Evolutionary conservation across 2,113 vertebrate genomes (phyloP).

Genomic region (Zosterops lateralis): DNA sequence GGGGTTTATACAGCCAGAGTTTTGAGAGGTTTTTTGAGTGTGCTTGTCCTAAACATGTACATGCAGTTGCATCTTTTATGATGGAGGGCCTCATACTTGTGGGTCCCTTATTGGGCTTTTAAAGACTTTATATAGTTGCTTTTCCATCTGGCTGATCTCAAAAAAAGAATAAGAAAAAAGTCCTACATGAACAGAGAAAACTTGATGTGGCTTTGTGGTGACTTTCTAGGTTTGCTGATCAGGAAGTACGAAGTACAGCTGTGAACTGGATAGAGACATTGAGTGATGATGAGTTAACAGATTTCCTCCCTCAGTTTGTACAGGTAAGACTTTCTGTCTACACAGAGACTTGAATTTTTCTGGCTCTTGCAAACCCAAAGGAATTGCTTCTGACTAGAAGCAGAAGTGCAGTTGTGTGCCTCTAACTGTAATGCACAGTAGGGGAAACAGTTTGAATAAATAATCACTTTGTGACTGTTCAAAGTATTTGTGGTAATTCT

Average conservation of each 20-base stretch:
- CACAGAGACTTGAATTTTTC: background rate
- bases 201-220: background rate
- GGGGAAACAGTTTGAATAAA: background rate
- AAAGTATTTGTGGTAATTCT: background rate
- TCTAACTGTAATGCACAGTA: background rate
- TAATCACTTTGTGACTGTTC: background rate
- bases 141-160: background rate
- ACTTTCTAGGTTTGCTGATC: conserved; percentile 88
- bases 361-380: background rate
- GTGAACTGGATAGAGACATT: conserved; percentile 89
- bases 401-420: background rate
- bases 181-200: background rate
- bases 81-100: background rate
- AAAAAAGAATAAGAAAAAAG: background rate
- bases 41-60: background rate
- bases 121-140: background rate
- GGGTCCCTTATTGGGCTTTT: background rate
- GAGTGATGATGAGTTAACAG: conserved; percentile 91
- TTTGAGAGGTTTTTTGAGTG: background rate
- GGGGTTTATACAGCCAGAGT: background rate
- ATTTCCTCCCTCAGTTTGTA: conserved; percentile 94
- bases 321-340: conserved; percentile 77
- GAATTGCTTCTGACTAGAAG: background rate
- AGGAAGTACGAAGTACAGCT: conserved; percentile 85
- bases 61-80: rapidly evolving